phyloP scores from a whole-genome alignment of 2,888 invertebrate genomes.

The Falcaria lacertinaria region DNA sequence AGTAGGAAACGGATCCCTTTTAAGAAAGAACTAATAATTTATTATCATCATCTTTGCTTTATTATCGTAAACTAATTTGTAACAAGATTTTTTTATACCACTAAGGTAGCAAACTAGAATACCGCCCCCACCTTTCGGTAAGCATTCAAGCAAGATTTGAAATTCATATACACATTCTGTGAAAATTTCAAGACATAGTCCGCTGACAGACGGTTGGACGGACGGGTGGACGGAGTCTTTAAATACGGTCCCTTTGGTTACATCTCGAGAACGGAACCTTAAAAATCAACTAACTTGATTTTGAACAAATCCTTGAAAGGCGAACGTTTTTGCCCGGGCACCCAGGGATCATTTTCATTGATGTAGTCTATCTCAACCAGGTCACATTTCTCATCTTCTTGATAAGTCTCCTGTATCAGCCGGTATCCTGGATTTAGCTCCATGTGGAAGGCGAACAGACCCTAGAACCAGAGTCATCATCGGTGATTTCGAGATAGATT shows the following conservation, averaged over 20 bases:
- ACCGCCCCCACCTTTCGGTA: no score
- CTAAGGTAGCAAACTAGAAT: no score
- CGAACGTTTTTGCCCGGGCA: constrained; percentile 74
- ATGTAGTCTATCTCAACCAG: constrained; percentile 78
- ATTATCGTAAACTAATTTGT: no score
- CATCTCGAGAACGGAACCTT: neutral
- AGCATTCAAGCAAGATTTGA: no score
- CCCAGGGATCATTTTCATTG: constrained; percentile 75
- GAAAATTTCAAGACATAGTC: no score
- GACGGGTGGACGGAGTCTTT: neutral
- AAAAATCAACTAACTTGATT: constrained; percentile 62
- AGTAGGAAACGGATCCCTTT: no score
- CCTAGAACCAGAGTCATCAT: constrained; percentile 34
- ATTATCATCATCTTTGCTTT: no score
- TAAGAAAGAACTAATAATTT: no score
- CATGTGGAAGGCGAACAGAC: constrained; percentile 79
- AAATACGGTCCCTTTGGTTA: neutral
- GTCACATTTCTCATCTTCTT: constrained; percentile 81
- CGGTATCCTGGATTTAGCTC: constrained; percentile 78
- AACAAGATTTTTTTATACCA: no score
- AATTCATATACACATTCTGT: no score
- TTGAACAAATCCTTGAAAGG: constrained; percentile 76
- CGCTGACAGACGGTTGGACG: no score
- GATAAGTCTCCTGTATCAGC: constrained; percentile 78
- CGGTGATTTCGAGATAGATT: no score